Base-by-base conservation (phyloP, 2,797 vertebrate genomes). In the Sphenodon punctatus region DNA sequence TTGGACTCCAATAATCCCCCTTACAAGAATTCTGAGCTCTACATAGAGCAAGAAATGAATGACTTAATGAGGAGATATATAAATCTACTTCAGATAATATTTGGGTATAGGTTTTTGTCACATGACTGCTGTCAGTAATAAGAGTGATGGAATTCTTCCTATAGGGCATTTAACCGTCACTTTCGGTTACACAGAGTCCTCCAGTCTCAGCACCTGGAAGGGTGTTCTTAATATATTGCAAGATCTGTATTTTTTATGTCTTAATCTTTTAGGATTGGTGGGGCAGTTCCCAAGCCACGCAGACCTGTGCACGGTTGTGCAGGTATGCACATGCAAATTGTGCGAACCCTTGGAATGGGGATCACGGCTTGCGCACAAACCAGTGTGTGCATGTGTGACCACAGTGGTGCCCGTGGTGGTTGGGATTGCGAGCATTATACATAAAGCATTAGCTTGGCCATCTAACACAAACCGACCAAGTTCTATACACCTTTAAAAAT, bases 1-100 rank as follows among this genome's bases (percentile, higher is more conserved):
- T 61, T 48, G 67, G 51, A 43, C 55, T 32, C 64, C 38, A 69
- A 30, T 49, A 77, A 70, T 42, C 45, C 58, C n/a, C 38, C 56
- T 34, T 81, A 61, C 60, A 76, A 76, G 64, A 81, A 56, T 49
- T 61, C 23, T 64, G 27, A 82, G 30, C 43, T 65, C 43, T 9
- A 46, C 78, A 53, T 53, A 41, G 41, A 83, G 79, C 70, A 55
- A 85, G 41, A 80, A 78, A 73, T 59, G 22, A 78, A 73, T 59
- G 22, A 49, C 30, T 70, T 78, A 75, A 68, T 32, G 59, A 78
- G 61, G 58, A 48, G 42, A 74, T 51, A 23, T 32, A 34, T 16
- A 41, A 36, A 36, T 16, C 68, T 65, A 41, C 30, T 48, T n/a
- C 32, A 45, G 30, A 61, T 60, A 75, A 32, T 51, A 48, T 78